A percentile compares a stretch with the other conserved stretches of the same genome.
Evolutionary conservation across 2,797 vertebrate genomes (phyloP).

Genomic region (Petrocephalus sullivani): DNA sequence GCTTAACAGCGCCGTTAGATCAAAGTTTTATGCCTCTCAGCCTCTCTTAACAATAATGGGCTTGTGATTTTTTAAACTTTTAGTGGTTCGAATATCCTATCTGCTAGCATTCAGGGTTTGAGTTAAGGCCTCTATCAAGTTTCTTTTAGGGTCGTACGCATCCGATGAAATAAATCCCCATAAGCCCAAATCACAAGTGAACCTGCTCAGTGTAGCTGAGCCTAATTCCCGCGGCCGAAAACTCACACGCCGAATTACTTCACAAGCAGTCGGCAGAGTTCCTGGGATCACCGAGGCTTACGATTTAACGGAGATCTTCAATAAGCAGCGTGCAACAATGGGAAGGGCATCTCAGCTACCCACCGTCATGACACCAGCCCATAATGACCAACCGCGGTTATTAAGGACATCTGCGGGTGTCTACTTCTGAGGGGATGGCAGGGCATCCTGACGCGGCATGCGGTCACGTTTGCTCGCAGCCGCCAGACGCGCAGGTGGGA

Average conservation of each 20-base stretch:
- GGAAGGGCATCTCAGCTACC: not conserved
- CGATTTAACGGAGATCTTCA: not conserved
- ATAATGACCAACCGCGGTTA: not conserved
- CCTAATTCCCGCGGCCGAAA: not conserved
- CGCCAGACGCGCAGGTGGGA: not conserved
- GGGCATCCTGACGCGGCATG: not conserved
- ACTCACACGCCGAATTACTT: not conserved
- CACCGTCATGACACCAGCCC: not conserved
- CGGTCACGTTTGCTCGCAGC: not conserved
- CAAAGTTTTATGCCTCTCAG: not conserved
- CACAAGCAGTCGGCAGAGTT: not conserved
- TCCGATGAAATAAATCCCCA: not conserved
- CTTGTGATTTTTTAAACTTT: not conserved
- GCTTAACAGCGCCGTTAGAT: not conserved
- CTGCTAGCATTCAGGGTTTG: not conserved
- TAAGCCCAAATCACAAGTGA: not conserved
- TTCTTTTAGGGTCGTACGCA: not conserved
- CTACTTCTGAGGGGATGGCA: not conserved
- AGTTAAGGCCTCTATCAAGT: not conserved
- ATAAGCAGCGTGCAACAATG: not conserved
- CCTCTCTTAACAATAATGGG: not conserved
- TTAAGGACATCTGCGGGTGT: not conserved
- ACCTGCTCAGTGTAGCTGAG: not conserved
- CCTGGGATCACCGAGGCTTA: not conserved
- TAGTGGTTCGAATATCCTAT: not conserved